Percentiles rank a stretch among this genome's conserved stretches.
Evolutionary conservation across 2,113 vertebrate species (phyloP).

Genomic region (Ifrita kowaldi): DNA sequence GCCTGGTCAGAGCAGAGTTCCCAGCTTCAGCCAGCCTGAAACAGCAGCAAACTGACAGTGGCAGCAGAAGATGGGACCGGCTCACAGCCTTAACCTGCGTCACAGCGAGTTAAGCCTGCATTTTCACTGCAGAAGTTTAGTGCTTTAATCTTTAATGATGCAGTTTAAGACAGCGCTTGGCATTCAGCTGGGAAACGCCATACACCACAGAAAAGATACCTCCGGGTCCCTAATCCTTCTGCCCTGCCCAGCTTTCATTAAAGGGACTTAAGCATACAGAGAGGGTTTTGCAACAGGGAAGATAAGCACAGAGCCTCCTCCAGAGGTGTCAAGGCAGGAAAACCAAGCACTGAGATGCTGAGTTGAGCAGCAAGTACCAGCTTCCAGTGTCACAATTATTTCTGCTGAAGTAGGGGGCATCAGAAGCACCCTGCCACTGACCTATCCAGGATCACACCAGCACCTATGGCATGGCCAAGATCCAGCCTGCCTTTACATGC

Average conservation of each 20-base stretch:
- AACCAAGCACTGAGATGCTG: not conserved
- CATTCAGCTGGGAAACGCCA: not conserved
- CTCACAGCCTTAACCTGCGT: not conserved
- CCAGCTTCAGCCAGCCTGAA: not conserved
- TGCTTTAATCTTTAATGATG: constrained; percentile 25
- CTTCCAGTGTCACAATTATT: not conserved
- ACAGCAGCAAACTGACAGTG: not conserved
- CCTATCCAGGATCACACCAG: not conserved
- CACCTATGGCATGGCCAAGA: not conserved
- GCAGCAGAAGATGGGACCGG: not conserved
- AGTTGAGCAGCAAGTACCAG: not conserved
- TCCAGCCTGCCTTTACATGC: not conserved
- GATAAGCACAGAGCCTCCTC: not conserved
- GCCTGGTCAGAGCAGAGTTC: not conserved
- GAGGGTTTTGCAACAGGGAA: not conserved
- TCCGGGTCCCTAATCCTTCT: not conserved
- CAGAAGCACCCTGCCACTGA: not conserved
- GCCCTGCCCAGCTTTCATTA: not conserved
- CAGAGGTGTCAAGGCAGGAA: not conserved
- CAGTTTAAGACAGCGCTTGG: not conserved
- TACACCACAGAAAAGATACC: not conserved
- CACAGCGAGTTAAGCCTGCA: not conserved
- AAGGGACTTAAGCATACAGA: not conserved
- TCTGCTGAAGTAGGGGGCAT: not conserved
- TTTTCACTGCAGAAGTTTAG: constrained; percentile 20